phyloP scores from a whole-genome alignment of 2,888 invertebrate species.

The Limnephilus rhombicus region DNA sequence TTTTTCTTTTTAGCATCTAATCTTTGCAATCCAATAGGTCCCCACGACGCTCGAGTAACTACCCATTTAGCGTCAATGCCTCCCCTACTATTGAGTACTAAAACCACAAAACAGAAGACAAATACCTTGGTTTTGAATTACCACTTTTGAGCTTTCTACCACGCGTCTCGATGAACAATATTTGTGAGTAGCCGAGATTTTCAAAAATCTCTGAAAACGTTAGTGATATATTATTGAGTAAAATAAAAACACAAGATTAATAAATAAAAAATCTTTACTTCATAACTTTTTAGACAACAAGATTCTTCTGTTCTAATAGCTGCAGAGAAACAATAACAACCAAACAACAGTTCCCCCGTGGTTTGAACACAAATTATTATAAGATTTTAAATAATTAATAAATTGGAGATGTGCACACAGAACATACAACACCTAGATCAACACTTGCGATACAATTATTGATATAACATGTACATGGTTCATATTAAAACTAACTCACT shows the following conservation, averaged over 20 bases:
- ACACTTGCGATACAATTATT: too few relatives aligned
- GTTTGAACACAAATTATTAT: neutral
- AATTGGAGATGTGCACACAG: neutral
- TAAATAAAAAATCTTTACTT: constrained; percentile 1
- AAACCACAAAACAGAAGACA: too few relatives aligned
- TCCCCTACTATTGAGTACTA: too few relatives aligned
- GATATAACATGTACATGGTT: too few relatives aligned
- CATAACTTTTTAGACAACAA: neutral
- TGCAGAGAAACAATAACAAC: neutral
- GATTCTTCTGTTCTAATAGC: neutral
- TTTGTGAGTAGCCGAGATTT: neutral
- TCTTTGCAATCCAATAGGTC: too few relatives aligned
- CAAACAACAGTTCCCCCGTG: neutral
- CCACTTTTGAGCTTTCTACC: too few relatives aligned
- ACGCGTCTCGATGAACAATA: neutral
- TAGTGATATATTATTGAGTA: neutral
- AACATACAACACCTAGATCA: neutral
- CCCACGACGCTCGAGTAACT: too few relatives aligned
- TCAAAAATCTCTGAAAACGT: neutral
- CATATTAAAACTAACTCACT: too few relatives aligned
- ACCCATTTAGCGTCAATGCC: too few relatives aligned
- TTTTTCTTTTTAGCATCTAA: too few relatives aligned
- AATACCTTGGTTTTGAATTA: too few relatives aligned
- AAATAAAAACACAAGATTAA: neutral
- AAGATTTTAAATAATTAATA: neutral